Conservation (phyloP, 1,140 invertebrate genomes). For the Drosophila aff. region DNA sequence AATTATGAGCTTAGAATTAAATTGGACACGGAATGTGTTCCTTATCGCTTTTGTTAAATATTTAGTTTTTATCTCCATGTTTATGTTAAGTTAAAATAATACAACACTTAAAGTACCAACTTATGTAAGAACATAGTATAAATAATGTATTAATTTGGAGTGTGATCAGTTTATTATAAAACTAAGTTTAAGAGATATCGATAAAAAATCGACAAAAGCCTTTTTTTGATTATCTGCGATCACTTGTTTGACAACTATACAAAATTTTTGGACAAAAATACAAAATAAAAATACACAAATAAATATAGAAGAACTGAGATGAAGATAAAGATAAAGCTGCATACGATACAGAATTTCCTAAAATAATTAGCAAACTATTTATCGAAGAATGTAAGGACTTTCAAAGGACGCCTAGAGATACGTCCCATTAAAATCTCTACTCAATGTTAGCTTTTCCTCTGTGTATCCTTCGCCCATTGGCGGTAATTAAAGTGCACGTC, state of each 20-base stretch:
- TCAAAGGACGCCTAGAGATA: too few relatives aligned
- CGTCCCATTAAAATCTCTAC: not conserved
- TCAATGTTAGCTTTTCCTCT: not conserved
- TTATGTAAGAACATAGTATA: not conserved
- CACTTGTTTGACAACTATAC: too few relatives aligned
- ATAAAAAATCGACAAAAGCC: not conserved
- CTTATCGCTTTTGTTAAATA: not conserved
- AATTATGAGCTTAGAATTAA: too few relatives aligned
- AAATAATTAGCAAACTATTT: not conserved
- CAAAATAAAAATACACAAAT: not conserved
- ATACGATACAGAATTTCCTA: not conserved
- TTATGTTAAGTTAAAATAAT: too few relatives aligned
- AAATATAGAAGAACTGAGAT: not conserved
- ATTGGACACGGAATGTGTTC: too few relatives aligned
- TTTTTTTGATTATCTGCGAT: too few relatives aligned
- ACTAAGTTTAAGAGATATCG: not conserved
- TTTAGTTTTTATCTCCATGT: not conserved
- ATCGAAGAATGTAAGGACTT: not conserved
- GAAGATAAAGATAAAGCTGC: too few relatives aligned
- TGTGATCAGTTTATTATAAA: not conserved
- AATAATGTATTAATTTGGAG: not conserved
- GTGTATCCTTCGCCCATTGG: constrained; percentile 8
- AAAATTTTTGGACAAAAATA: too few relatives aligned
- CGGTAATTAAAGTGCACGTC: constrained; percentile 76
- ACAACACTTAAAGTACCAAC: too few relatives aligned